A percentile compares a stretch with the other conserved stretches of the same genome.
Conservation (phyloP, 2,797 vertebrate species). For the Rhinoraja longicauda region DNA sequence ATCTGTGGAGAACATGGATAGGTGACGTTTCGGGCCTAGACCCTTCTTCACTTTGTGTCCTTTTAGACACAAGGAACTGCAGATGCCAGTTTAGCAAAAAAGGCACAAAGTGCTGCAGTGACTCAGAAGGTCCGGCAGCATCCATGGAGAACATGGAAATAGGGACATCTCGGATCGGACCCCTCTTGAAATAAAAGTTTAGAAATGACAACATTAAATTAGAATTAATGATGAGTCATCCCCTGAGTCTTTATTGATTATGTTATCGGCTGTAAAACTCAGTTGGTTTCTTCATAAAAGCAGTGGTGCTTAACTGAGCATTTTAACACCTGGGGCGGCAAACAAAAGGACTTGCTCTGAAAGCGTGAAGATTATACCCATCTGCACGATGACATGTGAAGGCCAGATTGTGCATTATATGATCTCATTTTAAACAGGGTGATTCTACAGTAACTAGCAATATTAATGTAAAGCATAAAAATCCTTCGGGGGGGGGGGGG, state of each 20-base stretch:
- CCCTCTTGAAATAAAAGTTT: constrained; percentile 19
- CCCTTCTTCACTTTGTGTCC: no score
- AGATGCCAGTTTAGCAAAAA: no score
- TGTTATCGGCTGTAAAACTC: not conserved
- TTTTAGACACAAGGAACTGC: no score
- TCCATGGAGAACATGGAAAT: no score
- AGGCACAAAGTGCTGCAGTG: no score
- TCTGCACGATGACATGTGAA: not conserved
- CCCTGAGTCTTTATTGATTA: not conserved
- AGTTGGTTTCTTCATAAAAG: not conserved
- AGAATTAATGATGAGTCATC: not conserved
- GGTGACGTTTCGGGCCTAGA: no score
- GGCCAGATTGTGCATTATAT: not conserved
- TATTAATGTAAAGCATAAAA: not conserved
- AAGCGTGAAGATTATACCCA: not conserved
- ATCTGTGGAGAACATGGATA: no score
- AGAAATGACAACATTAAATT: not conserved
- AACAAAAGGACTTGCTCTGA: not conserved
- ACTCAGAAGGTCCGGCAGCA: no score
- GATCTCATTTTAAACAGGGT: not conserved
- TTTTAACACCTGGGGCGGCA: not conserved
- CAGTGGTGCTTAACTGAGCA: not conserved
- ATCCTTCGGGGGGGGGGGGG: not conserved
- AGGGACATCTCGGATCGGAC: no score
- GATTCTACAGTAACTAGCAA: not conserved